A percentile compares a stretch with the other conserved stretches of the same genome.
Evolutionary conservation across 2,113 vertebrate species (phyloP).

Genomic region (Aphelocoma coerulescens): DNA sequence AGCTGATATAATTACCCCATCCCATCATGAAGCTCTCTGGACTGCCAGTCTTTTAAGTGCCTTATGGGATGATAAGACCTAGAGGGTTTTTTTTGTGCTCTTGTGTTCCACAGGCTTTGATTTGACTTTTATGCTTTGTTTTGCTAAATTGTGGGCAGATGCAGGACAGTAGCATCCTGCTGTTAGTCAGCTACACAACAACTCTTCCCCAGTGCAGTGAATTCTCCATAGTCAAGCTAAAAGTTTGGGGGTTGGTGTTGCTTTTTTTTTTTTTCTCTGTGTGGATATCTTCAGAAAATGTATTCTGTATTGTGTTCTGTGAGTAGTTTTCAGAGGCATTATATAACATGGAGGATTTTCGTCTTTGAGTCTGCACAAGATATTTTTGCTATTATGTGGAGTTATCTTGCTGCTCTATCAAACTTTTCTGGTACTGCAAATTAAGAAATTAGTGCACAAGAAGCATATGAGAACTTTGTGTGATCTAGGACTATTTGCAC

Average conservation of each 20-base stretch:
- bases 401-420: background rate
- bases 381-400: background rate
- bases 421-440: background rate
- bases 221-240: background rate
- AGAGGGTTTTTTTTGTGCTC: fast-evolving
- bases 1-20: background rate
- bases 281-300: background rate
- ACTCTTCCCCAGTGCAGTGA: background rate
- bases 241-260: background rate
- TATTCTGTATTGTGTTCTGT: background rate
- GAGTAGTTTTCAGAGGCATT: background rate
- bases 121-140: background rate
- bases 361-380: background rate
- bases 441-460: background rate
- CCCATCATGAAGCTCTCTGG: background rate
- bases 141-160: background rate
- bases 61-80: background rate
- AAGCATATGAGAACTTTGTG: background rate
- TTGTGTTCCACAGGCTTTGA: background rate
- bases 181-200: background rate
- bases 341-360: background rate
- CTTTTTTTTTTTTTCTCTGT: background rate
- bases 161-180: background rate
- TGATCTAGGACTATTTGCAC: background rate
- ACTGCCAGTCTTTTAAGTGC: background rate